These are phyloP conservation scores for Sceloporus undulatus DNA, from an alignment of 2,113 vertebrate genomes.

Conservation along the genomic window DNA sequence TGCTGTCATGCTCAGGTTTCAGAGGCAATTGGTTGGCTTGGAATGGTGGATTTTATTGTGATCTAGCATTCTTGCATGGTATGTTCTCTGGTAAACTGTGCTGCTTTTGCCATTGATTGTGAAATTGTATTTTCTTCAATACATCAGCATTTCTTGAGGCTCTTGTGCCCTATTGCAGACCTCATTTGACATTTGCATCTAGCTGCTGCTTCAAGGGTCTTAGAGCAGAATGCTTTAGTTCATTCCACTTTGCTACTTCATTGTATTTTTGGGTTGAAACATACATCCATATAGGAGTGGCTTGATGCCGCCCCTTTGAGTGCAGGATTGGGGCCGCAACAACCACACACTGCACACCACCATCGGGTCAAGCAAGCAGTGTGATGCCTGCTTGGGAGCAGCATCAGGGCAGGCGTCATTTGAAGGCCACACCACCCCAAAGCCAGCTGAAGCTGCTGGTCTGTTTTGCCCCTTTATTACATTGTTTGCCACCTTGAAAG, in stretches of 20 bases:
- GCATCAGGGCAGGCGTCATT: no score
- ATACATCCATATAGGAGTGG: no score
- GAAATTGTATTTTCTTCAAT: constrained; percentile 25
- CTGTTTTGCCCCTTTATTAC: not conserved
- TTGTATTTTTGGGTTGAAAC: not conserved
- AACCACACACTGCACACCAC: no score
- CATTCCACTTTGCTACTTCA: not conserved
- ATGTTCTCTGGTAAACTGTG: constrained; percentile 17
- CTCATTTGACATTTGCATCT: not conserved
- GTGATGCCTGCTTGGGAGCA: no score
- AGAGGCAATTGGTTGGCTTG: no score
- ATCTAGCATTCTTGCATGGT: not conserved
- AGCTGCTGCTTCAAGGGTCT: not conserved
- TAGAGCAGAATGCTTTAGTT: not conserved
- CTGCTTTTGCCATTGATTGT: not conserved
- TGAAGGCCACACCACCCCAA: no score
- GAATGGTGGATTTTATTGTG: not conserved
- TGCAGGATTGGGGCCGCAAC: no score
- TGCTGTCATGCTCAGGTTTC: not conserved
- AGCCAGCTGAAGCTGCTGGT: no score
- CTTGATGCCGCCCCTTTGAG: no score
- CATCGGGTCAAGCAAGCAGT: no score
- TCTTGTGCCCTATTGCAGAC: not conserved
- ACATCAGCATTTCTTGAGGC: not conserved
- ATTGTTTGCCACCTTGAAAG: not conserved